Evolutionary conservation across 2,888 invertebrate species (phyloP), one percentile per base, ranked within the genome.

Genomic region (Catocala fraxini): DNA sequence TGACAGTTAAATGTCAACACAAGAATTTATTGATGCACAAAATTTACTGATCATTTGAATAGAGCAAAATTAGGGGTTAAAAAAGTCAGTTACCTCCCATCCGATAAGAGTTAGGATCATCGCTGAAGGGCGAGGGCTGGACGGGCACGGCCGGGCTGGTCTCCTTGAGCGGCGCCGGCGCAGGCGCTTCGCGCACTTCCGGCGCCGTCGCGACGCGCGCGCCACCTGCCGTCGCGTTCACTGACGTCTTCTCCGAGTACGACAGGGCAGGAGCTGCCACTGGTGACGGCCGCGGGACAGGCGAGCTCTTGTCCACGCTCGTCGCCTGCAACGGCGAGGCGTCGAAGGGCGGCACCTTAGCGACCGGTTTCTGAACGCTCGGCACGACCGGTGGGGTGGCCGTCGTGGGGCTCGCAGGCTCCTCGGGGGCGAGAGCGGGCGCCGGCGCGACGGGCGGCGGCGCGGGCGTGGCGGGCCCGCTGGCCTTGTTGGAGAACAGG

Each of bases 61-160:
- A 25, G 1, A 25, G 25, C 25, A 25, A 25, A 25, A 25, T 25
- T 25, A 25, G 25, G 25, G 1, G 25, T 25, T n/a, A 25, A 49
- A 49, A 49, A n/a, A 6, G 25, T n/a, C 75, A 89, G 90, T 94
- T 88, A 97, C 97, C 96, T 88, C 96, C 97, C 95, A 96, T 96
- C 80, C 96, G 94, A 77, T 96, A 96, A 0, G 96, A 95, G 77
- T 95, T 95, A 3, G 97, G 97, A 88, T 97, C 96, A 76, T 96
- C 95, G 70, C 95, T 94, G 77, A 92, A 93, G 12, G 95, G 95
- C 41, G 95, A 93, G 0, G 92, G 88, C 64, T 85, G 91, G 51
- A 89, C 85, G 0, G 94, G 93, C 56, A 89, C 73, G 1, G 92
- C 84, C 0, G 94, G 91, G 0, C 89, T 77, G 13, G 83, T 74